These are phyloP conservation scores for Dasyurus viverrinus DNA, from an alignment of 2,113 vertebrate genomes.

Conservation along the genomic window DNA sequence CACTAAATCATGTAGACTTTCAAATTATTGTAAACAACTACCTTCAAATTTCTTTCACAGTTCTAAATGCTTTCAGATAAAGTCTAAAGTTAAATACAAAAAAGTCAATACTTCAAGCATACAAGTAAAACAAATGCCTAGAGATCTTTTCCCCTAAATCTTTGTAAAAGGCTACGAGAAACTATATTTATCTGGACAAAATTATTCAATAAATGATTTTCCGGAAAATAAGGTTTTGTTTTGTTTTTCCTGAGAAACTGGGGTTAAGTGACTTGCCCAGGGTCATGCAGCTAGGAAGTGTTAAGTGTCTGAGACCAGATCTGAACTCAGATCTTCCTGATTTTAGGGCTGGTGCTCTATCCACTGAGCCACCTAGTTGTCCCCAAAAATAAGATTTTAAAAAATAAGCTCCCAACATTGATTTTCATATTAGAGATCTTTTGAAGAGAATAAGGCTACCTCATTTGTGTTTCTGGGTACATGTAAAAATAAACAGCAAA, in stretches of 20 bases:
- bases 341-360: too few relatives aligned
- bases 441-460: slow-evolving; percentile 18
- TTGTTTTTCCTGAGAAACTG: too few relatives aligned
- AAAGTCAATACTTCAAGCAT: background rate
- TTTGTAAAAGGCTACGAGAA: background rate
- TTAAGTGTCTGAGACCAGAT: too few relatives aligned
- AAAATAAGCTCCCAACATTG: slow-evolving; percentile 20
- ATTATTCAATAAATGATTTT: background rate
- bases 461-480: background rate
- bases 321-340: too few relatives aligned
- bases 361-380: too few relatives aligned
- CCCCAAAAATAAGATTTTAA: background rate
- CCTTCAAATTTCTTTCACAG: slow-evolving; percentile 38
- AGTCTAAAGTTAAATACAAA: slow-evolving; percentile 22
- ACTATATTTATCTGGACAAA: slow-evolving; percentile 5
- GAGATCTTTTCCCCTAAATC: background rate
- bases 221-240: background rate
- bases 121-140: slow-evolving; percentile 12
- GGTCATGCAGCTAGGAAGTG: too few relatives aligned
- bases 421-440: slow-evolving; percentile 4
- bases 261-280: too few relatives aligned
- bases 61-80: background rate
- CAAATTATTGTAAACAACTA: slow-evolving; percentile 49
- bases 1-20: slow-evolving; percentile 1
- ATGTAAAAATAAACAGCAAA: background rate